Base-by-base conservation (phyloP, 2,113 vertebrate genomes). In the Channa argus region DNA sequence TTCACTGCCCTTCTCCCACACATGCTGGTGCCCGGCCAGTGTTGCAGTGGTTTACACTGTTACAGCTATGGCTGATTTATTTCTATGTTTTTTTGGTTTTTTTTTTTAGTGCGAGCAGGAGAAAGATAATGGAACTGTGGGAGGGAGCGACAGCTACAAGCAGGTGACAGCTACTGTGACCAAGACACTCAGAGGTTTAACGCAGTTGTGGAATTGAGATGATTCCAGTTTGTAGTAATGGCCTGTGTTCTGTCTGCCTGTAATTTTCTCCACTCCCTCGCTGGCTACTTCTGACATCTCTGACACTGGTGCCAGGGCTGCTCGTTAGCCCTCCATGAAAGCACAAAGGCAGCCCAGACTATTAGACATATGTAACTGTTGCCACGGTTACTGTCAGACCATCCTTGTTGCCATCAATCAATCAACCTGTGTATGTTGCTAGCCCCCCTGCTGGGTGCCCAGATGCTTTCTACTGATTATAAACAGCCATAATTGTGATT, bases 401-500 rank as follows among this genome's bases (percentile, higher is more conserved):
- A 59, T 62, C 58, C 61, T 44, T 24, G 43, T 50, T 46, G 15
- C 8, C 5, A 72, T 80, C 70, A 66, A 64, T 79, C 73, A 74
- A 77, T 47, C 34, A 34, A 74, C 82, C 73, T 79, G 79, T 77
- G 85, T 80, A 81, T 83, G 83, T 83, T 66, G 46, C 78, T 63
- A 37, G 44, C 41, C 33, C 66, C 66, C 49, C 33, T 15, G 61
- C 71, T 53, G 58, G 49, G 44, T 11, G 52, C 1, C n/a, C 24
- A 5, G 34, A 58, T 5, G 39, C 61, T 85, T 86, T 84, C 75
- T 64, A 60, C 62, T 84, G 85, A 91, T 83, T 88, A 80, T 64
- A 81, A 84, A 82, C 51, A 64, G 47, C 60, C 58, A 77, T 87
- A 79, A 86, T 79, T 79, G 62, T 69, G 78, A 89, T 84, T 87